Base-by-base conservation (phyloP, 2,888 invertebrate species). In the Drosophila mimica region DNA sequence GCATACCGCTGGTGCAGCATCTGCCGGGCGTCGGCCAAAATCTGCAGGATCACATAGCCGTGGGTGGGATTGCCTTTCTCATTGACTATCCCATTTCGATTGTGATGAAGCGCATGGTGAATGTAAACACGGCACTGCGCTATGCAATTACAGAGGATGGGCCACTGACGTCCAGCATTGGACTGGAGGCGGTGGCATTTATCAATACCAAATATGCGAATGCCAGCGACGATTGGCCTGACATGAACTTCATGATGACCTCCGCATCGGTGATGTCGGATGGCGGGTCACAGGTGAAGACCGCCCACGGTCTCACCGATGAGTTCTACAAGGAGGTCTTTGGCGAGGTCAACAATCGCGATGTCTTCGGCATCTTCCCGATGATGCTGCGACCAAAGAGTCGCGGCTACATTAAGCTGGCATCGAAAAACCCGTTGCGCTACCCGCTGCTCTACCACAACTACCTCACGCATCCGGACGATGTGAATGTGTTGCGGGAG, bases 381-480 rank as follows among this genome's bases (percentile, higher is more conserved):
- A 97, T 97, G 97, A 96, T 98, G 95, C 92, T 99, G 88, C 94
- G 99, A 0, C 98, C 99, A 0, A 97, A 97, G 88, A 97, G 98
- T 67, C 94, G 95, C 7, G 99, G 99, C 0, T 95, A 95, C 81
- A 94, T 99, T 0, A 96, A 96, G 80, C 92, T 98, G 2, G 94
- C 94, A 53, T 95, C 95, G 0, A 95, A 94, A 57, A 95, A 97
- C 92, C 96, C 97, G 0, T 92, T 95, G 90, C 96, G 97, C 9
- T 97, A 98, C 92, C 99, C 99, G 0, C 93, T 97, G 6, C 95
- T 99, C 91, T 96, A 97, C 85, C 98, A 98, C 89, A 99, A 99
- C 92, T 99, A 99, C 91, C 94, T 99, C 72, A 96, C 97, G 0
- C 96, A 98, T 92, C 96, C 96, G 0, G 95, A 96, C 71, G 99